These are phyloP conservation scores for Sinosuthora webbiana DNA, from an alignment of 2,113 vertebrate genomes.

Conservation along the genomic window DNA sequence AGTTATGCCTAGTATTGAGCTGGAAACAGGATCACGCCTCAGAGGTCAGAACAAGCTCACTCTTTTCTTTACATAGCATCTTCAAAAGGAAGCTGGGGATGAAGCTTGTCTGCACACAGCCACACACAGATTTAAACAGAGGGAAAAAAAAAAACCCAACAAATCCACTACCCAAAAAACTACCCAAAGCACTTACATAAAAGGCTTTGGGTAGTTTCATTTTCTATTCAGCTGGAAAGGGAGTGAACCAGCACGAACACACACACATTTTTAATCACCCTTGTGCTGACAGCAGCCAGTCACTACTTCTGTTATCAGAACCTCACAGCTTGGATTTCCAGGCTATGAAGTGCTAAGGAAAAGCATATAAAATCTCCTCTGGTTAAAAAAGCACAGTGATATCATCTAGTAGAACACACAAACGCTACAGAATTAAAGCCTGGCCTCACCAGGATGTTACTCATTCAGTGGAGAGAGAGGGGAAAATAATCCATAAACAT, in stretches of 20 bases:
- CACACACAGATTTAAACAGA: neutral
- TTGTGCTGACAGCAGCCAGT: constrained; percentile 26
- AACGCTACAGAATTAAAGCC: neutral
- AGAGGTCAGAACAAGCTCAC: neutral
- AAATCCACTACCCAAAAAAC: neutral
- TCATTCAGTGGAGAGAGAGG: neutral
- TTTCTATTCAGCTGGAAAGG: neutral
- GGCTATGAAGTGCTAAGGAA: neutral
- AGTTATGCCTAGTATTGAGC: neutral
- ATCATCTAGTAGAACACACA: neutral
- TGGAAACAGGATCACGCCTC: neutral
- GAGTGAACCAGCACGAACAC: neutral
- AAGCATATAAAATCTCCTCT: neutral
- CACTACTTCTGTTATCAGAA: constrained; percentile 1
- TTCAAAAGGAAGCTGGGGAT: neutral
- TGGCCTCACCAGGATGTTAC: neutral
- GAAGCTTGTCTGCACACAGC: neutral
- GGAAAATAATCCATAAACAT: neutral
- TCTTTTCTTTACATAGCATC: neutral
- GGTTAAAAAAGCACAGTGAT: neutral
- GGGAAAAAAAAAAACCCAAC: neutral
- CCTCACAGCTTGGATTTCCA: neutral
- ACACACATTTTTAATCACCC: constrained; percentile 14
- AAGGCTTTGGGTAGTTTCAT: constrained; percentile 37
- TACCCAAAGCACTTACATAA: neutral